A percentile compares a stretch with the other conserved stretches of the same genome.
These are phyloP conservation scores for Fragum sueziense DNA, from an alignment of 2,888 invertebrate genomes.

Conservation along the genomic window DNA sequence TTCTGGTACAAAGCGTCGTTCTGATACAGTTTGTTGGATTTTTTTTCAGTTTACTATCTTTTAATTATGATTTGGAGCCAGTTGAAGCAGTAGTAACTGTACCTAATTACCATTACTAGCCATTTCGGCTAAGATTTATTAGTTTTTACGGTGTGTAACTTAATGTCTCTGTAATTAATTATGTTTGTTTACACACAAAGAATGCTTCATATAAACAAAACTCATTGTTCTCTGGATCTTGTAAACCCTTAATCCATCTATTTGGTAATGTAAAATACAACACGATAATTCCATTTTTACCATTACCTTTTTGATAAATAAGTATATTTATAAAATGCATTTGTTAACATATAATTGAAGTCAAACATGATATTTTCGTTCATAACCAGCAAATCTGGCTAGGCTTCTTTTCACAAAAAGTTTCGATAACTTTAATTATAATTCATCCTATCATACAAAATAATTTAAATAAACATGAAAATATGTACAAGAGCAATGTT, in stretches of 20 bases:
- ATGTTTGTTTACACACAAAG: conserved; percentile 23
- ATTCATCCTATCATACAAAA: no score
- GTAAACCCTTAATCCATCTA: background rate
- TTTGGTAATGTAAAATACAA: no score
- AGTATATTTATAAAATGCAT: no score
- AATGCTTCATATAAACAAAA: conserved; percentile 22
- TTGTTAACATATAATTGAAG: no score
- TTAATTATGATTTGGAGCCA: conserved; percentile 19
- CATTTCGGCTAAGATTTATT: conserved; percentile 22
- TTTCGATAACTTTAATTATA: no score
- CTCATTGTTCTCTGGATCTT: conserved; percentile 19
- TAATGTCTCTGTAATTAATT: conserved; percentile 23
- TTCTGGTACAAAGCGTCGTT: background rate
- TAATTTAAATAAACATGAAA: no score
- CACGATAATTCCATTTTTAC: no score
- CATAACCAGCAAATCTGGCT: no score
- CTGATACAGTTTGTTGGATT: background rate
- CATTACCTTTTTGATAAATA: no score
- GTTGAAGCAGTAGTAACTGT: background rate
- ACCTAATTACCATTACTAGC: conserved; percentile 18
- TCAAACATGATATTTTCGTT: no score
- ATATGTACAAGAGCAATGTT: no score
- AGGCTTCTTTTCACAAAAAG: no score
- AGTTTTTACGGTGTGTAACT: conserved; percentile 21
- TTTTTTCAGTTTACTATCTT: conserved; percentile 13